Evolutionary conservation across 2,797 vertebrate species (phyloP), one percentile per base, ranked within the genome.

Genomic region (Pyrocephalus nanus): DNA sequence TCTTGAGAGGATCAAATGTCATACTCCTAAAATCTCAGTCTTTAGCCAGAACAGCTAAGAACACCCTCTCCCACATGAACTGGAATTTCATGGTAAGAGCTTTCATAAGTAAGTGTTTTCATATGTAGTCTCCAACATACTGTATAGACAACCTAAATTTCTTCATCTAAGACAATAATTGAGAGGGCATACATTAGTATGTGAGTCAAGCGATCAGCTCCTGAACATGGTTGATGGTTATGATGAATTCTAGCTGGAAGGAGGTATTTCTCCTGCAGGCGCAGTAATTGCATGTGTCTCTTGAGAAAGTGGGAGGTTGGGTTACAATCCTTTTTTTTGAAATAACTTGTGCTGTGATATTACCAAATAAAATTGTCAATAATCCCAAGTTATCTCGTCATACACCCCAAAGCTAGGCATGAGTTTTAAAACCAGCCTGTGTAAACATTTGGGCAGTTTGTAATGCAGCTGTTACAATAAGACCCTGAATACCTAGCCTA

Each of bases 201-300:
- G 60, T 34, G n/a, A 76, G 64, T 73, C 30, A 70, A 85, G 48
- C 0, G 0, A 69, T 42, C 36, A 62, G 30, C 30, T 86, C 30
- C 66, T 69, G 70, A 60, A 47, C 29, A 12, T 50, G 30, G 50
- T 47, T 87, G 71, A 48, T 58, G 36, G 17, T 30, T 78, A n/a
- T 82, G 86, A 70, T 64, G 78, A 82, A 85, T 95, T 91, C 51
- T 53, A 70, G 25, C 74, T 66, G 26, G 65, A 92, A 92, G 26
- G 55, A 86, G 40, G 11, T 42, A 34, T 89, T 91, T 73, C 38
- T 92, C 51, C 86, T 2, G 1, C 64, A 76, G 66, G 51, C 47
- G 78, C 8, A 36, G 43, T 62, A 93, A 89, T 76, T 89, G 51
- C 5, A 40, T 69, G 36, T 47, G 29, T 74, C 53, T 74, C 65